phyloP scores from a whole-genome alignment of 2,888 invertebrate genomes.

The Entomobrya proxima region DNA sequence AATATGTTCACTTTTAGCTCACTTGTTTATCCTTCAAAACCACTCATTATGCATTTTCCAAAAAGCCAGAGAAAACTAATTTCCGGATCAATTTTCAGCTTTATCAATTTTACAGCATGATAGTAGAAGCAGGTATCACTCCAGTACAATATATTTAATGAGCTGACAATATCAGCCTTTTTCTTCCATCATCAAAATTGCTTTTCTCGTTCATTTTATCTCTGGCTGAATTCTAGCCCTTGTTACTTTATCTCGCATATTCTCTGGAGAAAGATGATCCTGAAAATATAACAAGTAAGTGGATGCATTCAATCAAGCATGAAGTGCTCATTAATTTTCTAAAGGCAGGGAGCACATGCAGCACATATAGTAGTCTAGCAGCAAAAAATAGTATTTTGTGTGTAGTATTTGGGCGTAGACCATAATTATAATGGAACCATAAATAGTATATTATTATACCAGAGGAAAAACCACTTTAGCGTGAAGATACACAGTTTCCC shows the following conservation, averaged over 20 bases:
- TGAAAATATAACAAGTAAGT: not conserved
- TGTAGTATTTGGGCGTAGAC: not conserved
- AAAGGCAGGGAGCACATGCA: not conserved
- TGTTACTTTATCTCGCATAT: not conserved
- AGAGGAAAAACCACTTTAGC: no score
- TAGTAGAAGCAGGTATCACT: not conserved
- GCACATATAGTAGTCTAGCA: not conserved
- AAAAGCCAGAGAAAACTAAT: not conserved
- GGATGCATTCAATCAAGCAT: constrained; percentile 21
- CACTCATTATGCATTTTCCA: not conserved
- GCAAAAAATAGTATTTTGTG: not conserved
- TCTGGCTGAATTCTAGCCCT: not conserved
- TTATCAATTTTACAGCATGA: not conserved
- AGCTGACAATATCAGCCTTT: constrained; percentile 22
- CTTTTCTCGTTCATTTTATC: not conserved
- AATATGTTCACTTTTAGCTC: no score
- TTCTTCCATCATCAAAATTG: not conserved
- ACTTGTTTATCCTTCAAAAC: no score
- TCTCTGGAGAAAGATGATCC: not conserved
- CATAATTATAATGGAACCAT: not conserved
- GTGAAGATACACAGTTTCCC: not conserved
- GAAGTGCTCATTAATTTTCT: constrained; percentile 34
- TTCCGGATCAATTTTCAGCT: not conserved
- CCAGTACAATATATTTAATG: not conserved
- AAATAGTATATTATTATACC: no score